Conservation (phyloP, 2,113 vertebrate genomes). For the Dicaeum eximium region DNA sequence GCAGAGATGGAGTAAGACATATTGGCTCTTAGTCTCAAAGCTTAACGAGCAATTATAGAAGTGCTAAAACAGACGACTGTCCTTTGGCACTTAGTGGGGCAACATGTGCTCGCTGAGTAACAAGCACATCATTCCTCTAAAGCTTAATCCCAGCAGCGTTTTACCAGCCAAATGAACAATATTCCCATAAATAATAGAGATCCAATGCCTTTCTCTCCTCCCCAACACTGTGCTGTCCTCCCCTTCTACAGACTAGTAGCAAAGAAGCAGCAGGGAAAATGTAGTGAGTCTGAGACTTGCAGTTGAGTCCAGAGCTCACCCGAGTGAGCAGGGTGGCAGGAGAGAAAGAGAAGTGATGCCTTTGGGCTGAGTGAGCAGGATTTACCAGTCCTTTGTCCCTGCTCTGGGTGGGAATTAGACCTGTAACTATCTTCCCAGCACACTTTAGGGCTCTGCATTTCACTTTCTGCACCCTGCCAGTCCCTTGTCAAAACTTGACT, state of each 20-base stretch:
- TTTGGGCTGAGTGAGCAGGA: neutral
- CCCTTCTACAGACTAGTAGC: neutral
- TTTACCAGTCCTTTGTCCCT: neutral
- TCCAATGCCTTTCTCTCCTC: neutral
- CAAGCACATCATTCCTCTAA: neutral
- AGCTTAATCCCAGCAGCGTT: neutral
- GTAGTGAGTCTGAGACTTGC: neutral
- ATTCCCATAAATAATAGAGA: neutral
- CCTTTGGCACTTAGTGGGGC: neutral
- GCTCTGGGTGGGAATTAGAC: neutral
- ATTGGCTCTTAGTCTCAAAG: neutral
- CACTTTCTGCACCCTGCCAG: neutral
- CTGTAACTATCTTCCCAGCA: neutral
- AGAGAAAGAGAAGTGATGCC: neutral
- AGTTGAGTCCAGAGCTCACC: neutral
- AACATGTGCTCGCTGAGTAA: neutral
- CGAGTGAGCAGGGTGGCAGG: accelerated
- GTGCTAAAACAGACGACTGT: neutral
- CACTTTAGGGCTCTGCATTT: neutral
- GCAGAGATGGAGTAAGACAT: neutral
- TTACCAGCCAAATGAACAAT: neutral
- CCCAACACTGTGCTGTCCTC: neutral
- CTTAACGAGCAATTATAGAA: neutral
- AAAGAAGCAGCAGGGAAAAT: neutral
- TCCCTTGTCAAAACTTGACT: neutral